Conservation (phyloP, 2,113 vertebrate genomes). For the Malurus melanocephalus region DNA sequence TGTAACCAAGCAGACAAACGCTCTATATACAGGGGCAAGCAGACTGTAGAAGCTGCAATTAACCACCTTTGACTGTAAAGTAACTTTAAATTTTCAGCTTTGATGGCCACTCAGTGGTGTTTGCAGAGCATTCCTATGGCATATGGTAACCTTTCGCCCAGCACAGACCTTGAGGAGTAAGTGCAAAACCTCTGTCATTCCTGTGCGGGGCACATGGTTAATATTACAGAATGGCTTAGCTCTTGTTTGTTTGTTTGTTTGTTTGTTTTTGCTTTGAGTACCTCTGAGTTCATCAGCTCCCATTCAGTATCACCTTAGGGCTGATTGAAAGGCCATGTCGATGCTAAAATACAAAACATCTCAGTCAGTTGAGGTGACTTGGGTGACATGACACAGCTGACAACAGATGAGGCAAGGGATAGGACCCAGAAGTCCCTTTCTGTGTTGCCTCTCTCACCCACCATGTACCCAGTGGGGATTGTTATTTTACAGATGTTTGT, state of each 20-base stretch:
- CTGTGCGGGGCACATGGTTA: not conserved
- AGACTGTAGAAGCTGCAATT: conserved; percentile 45
- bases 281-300: not conserved
- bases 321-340: not conserved
- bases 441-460: not conserved
- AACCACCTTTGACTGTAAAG: conserved; percentile 1
- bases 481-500: conserved; percentile 19
- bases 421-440: not conserved
- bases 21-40: conserved; percentile 8
- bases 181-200: not conserved
- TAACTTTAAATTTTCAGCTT: conserved; percentile 36
- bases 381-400: not conserved
- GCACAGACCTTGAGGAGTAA: not conserved
- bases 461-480: not conserved
- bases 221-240: not conserved
- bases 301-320: not conserved
- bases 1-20: conserved; percentile 15
- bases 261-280: not conserved
- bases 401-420: not conserved
- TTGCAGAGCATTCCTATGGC: conserved; percentile 44
- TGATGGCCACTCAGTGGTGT: not conserved
- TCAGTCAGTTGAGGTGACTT: fast-evolving
- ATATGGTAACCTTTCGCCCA: conserved; percentile 39
- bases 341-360: not conserved
- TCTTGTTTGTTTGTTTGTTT: not conserved